Evolutionary conservation across 2,888 invertebrate species (phyloP).

Genomic region (Dicyrtoma fusca): DNA sequence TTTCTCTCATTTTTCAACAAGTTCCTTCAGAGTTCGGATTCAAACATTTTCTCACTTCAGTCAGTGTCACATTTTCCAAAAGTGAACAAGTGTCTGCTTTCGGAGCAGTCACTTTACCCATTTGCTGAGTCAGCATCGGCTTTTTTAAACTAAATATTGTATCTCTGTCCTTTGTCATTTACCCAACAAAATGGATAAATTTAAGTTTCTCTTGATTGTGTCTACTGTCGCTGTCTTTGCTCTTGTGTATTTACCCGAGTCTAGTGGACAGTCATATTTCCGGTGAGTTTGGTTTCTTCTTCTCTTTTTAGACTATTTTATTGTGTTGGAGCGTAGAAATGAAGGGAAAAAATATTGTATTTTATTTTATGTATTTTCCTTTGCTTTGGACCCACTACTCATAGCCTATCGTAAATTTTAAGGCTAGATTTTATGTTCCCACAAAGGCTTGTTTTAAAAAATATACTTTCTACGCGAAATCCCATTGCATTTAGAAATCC

Average conservation of each 20-base stretch:
- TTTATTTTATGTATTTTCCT: no score
- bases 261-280: conserved; percentile 55
- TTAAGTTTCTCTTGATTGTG: conserved; percentile 50
- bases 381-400: no score
- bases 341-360: no score
- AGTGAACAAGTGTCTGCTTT: conserved; percentile 11
- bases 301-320: no score
- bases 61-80: background rate
- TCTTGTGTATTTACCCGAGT: conserved; percentile 53
- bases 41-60: background rate
- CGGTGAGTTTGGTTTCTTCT: conserved; percentile 54
- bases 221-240: conserved; percentile 53
- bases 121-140: background rate
- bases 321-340: no score
- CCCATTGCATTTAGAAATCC: no score
- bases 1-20: conserved; percentile 4
- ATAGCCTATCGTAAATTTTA: no score
- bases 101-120: conserved; percentile 4
- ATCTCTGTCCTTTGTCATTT: background rate
- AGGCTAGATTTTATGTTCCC: no score
- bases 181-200: conserved; percentile 51
- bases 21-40: background rate
- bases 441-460: no score
- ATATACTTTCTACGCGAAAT: no score
- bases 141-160: conserved; percentile 3